These are phyloP conservation scores for Nannoperca australis DNA, from an alignment of 2,797 vertebrate species.

Conservation along the genomic window DNA sequence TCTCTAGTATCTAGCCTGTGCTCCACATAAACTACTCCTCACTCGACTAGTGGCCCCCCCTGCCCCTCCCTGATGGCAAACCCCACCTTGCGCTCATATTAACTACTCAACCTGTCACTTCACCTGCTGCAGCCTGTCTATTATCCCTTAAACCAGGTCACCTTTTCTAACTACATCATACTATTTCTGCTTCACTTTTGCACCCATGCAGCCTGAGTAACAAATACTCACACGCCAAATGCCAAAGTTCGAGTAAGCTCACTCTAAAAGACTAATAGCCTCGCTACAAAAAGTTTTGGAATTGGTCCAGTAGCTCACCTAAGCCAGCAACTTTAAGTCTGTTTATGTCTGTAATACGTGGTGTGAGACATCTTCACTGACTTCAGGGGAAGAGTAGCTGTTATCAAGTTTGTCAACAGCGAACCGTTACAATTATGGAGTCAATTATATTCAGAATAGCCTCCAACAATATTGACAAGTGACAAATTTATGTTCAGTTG, in stretches of 20 bases:
- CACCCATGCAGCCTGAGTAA: too few relatives aligned
- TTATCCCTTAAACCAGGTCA: slow-evolving; percentile 34
- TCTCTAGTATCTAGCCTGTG: slow-evolving; percentile 19
- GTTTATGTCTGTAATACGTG: slow-evolving; percentile 5
- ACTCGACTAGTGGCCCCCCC: background rate
- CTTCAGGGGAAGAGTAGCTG: slow-evolving; percentile 22
- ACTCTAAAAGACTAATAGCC: background rate
- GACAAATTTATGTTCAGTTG: slow-evolving; percentile 41
- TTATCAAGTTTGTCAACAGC: slow-evolving; percentile 43
- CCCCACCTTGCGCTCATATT: slow-evolving; percentile 24
- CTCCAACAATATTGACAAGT: slow-evolving; percentile 42
- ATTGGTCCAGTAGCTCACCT: too few relatives aligned
- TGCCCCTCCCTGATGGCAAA: background rate
- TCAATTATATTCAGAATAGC: slow-evolving; percentile 49
- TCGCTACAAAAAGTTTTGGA: too few relatives aligned
- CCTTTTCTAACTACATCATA: background rate
- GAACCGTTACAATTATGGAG: slow-evolving; percentile 34
- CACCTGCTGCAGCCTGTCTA: slow-evolving; percentile 45
- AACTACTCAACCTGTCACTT: slow-evolving; percentile 51
- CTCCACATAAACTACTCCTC: slow-evolving; percentile 28
- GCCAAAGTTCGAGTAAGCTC: slow-evolving; percentile 14
- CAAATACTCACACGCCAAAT: background rate
- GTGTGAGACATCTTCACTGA: slow-evolving; percentile 11
- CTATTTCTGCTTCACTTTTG: too few relatives aligned
- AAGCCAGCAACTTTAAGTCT: background rate